Conservation (phyloP, 2,888 invertebrate genomes). For the Dicranocentrus wangi region DNA sequence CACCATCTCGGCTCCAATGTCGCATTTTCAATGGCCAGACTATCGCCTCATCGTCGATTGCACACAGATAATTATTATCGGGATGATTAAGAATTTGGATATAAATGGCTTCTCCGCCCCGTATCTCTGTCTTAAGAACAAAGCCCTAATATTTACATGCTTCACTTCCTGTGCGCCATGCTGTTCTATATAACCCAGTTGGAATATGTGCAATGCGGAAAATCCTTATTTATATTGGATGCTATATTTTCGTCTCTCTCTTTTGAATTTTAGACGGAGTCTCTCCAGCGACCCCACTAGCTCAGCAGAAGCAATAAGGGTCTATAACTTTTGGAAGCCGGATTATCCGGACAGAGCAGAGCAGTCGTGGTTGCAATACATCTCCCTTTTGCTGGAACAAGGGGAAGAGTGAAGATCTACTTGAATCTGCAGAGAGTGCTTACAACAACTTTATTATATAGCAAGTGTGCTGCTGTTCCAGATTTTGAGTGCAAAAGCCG, state of each 20-base stretch:
- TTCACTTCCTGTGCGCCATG: too few relatives aligned
- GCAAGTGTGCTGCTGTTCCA: constrained; percentile 31
- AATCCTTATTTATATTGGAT: not conserved
- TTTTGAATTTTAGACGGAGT: constrained; percentile 9
- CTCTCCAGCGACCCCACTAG: not conserved
- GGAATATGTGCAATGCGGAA: constrained; percentile 9
- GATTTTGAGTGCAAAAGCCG: constrained; percentile 32
- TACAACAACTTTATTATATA: not conserved
- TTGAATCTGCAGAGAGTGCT: constrained; percentile 13
- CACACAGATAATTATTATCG: too few relatives aligned
- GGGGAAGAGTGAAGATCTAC: constrained; percentile 12
- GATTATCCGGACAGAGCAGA: not conserved
- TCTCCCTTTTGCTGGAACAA: not conserved
- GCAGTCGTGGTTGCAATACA: not conserved
- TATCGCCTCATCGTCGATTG: too few relatives aligned
- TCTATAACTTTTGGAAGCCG: too few relatives aligned
- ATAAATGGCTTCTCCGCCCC: too few relatives aligned
- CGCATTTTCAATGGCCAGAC: too few relatives aligned
- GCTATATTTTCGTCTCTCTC: not conserved
- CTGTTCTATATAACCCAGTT: too few relatives aligned
- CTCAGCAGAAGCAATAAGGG: not conserved
- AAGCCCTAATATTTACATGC: too few relatives aligned
- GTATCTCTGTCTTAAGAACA: too few relatives aligned
- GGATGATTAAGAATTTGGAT: too few relatives aligned
- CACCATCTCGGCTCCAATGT: too few relatives aligned